Evolutionary conservation across 2,113 vertebrate species (phyloP).

Genomic region (Tyto alba): DNA sequence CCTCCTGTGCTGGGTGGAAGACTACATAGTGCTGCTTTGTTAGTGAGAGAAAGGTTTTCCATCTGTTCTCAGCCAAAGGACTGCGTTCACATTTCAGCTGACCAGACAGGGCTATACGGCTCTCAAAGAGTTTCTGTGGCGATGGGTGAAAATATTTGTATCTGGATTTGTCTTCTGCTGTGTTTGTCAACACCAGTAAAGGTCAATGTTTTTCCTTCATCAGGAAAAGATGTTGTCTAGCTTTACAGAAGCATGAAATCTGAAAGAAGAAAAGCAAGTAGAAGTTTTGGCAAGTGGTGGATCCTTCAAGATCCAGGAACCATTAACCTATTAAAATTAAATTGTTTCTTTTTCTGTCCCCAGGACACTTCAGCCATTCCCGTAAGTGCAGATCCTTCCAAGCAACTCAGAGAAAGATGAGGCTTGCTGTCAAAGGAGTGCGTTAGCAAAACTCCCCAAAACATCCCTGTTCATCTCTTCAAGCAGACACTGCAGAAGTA

Average conservation of each 20-base stretch:
- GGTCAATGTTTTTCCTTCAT: conserved; percentile 37
- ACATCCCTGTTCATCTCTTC: not conserved
- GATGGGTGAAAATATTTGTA: conserved; percentile 57
- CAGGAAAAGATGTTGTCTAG: not conserved
- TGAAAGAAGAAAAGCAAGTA: conserved; percentile 26
- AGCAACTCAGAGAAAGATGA: fast-evolving
- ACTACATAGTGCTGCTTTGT: not conserved
- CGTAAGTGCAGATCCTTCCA: not conserved
- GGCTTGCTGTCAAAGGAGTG: not conserved
- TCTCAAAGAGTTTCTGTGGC: conserved; percentile 52
- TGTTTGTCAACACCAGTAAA: conserved; percentile 58
- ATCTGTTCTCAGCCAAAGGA: not conserved
- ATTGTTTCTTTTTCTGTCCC: conserved; percentile 37
- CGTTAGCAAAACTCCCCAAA: not conserved
- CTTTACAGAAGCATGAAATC: conserved; percentile 6
- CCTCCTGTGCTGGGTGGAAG: not conserved
- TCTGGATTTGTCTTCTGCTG: conserved; percentile 58
- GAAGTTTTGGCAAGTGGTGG: conserved; percentile 12
- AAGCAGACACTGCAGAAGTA: not conserved
- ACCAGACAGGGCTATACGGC: not conserved
- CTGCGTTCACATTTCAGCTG: conserved; percentile 7
- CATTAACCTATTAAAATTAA: conserved; percentile 34
- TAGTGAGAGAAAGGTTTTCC: conserved; percentile 26
- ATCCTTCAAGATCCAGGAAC: conserved; percentile 24
- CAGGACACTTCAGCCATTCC: conserved; percentile 1